Conservation (phyloP, 1,140 invertebrate genomes). For the Brachionus calyciflorus region DNA sequence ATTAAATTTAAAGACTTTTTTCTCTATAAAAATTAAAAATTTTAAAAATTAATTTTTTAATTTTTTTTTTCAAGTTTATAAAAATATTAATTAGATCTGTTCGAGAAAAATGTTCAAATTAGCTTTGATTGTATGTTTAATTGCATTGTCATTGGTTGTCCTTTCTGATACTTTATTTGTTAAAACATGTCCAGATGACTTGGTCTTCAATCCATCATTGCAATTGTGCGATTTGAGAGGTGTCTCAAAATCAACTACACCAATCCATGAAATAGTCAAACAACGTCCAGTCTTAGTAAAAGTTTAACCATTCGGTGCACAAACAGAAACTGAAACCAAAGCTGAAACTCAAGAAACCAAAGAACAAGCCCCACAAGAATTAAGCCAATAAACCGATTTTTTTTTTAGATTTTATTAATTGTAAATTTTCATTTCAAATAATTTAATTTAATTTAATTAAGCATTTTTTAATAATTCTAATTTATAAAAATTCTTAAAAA, state of each 20-base stretch:
- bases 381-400: conserved; percentile 12
- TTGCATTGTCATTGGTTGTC: conserved; percentile 1
- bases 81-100: background rate
- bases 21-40: too few relatives aligned
- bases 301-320: background rate
- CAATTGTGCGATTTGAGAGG: conserved; percentile 11
- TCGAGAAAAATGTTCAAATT: conserved; percentile 23
- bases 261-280: conserved; percentile 13
- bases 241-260: conserved; percentile 15
- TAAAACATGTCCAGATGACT: conserved; percentile 42
- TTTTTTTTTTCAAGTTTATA: too few relatives aligned
- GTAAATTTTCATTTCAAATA: too few relatives aligned
- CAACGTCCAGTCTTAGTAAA: conserved; percentile 17
- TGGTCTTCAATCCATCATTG: conserved; percentile 29
- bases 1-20: too few relatives aligned
- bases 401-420: too few relatives aligned
- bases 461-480: too few relatives aligned
- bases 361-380: background rate
- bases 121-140: background rate
- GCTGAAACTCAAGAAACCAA: background rate
- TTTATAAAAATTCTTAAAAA: too few relatives aligned
- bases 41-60: too few relatives aligned
- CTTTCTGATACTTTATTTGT: conserved; percentile 27
- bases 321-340: background rate
- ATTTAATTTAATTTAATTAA: too few relatives aligned